phyloP scores from a whole-genome alignment of 2,113 vertebrate genomes.

The Ginglymostoma cirratum region DNA sequence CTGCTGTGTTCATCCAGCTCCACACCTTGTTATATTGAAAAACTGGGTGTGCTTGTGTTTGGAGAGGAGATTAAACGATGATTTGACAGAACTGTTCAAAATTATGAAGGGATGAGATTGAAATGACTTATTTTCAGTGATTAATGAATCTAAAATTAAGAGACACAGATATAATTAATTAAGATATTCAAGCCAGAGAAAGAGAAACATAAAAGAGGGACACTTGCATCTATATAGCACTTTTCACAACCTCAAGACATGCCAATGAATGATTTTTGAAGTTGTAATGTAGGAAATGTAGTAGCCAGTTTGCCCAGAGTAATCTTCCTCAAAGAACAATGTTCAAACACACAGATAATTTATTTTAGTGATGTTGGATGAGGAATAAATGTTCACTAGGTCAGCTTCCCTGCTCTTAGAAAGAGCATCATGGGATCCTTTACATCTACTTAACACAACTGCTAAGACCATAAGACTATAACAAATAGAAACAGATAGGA shows the following conservation, averaged over 20 bases:
- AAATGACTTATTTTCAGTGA: background rate
- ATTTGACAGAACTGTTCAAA: background rate
- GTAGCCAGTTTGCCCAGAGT: background rate
- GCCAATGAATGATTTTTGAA: background rate
- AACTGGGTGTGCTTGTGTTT: background rate
- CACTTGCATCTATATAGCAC: background rate
- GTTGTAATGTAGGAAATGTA: background rate
- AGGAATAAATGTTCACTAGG: background rate
- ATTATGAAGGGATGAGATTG: background rate
- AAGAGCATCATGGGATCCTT: background rate
- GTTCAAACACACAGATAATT: background rate
- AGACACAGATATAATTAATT: background rate
- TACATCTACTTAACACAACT: background rate
- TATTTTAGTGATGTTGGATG: background rate
- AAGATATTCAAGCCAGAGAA: background rate
- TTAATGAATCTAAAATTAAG: background rate
- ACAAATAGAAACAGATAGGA: too few species aligned
- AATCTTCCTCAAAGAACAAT: background rate
- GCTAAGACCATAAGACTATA: too few species aligned
- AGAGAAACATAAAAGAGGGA: background rate
- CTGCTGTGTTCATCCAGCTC: too few species aligned
- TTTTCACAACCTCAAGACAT: background rate
- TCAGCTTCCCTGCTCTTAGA: background rate
- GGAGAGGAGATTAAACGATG: background rate
- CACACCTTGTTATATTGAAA: too few species aligned